These are phyloP conservation scores for Caerostris extrusa DNA, from an alignment of 1,140 invertebrate genomes.

Conservation along the genomic window DNA sequence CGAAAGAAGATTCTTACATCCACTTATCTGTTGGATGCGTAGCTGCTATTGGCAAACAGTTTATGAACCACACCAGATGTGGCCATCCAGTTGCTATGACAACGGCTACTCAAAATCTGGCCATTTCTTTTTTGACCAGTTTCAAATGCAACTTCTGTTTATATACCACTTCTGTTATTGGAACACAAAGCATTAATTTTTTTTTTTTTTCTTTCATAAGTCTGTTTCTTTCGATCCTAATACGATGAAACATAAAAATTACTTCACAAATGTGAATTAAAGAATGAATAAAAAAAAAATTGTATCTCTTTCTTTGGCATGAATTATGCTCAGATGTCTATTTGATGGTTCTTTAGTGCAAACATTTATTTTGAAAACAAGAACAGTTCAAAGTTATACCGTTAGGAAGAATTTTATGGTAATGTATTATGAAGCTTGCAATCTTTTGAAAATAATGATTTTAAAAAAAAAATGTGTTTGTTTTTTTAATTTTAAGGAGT, in stretches of 20 bases:
- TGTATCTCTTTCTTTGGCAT: background rate
- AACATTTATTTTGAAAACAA: background rate
- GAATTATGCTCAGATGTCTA: background rate
- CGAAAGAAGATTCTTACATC: constrained; percentile 50
- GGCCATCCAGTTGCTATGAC: constrained; percentile 67
- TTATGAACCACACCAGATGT: constrained; percentile 72
- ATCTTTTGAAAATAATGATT: no score
- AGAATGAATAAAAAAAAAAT: background rate
- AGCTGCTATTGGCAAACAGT: constrained; percentile 75
- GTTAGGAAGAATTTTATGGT: no score
- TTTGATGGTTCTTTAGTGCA: background rate
- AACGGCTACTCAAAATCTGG: constrained; percentile 45
- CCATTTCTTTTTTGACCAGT: constrained; percentile 63
- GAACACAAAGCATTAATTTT: constrained; percentile 28
- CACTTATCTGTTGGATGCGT: constrained; percentile 67
- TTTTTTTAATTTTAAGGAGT: no score
- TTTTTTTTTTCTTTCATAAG: constrained; percentile 8
- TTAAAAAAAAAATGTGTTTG: no score
- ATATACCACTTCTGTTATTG: constrained; percentile 3
- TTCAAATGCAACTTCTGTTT: constrained; percentile 23
- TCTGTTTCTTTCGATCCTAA: constrained; percentile 7
- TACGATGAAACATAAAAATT: constrained; percentile 25
- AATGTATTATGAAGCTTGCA: no score
- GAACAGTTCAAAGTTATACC: no score
- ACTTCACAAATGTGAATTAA: constrained; percentile 14